Evolutionary conservation across 2,888 invertebrate genomes (phyloP), one percentile per base, ranked within the genome.

Genomic region (Chrysolina americana): DNA sequence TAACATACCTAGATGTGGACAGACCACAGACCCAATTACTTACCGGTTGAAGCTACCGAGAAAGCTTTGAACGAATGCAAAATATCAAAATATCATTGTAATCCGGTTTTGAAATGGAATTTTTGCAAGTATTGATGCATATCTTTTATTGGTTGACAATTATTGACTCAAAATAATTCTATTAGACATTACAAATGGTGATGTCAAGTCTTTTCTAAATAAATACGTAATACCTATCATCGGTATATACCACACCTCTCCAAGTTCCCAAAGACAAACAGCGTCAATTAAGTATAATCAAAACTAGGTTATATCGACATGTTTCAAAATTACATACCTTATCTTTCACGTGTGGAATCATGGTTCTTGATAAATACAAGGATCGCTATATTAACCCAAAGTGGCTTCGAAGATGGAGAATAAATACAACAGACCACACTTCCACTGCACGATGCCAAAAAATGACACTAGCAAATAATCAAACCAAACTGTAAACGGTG

Each of bases 271-370:
- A 53, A 59, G n/a, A 28, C n/a, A 36, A 9, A n/a, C 21, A 10
- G 9, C 13, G 15, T 59, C 36, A 2, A n/a, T 59, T 13, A 59
- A n/a, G n/a, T n/a, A n/a, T 28, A 59, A 28, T 59, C 13, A 10
- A 53, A 53, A 53, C 19, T 19, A 53, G 21, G 17, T 19, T 59
- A 28, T 1, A 36, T 47, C n/a, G 47, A n/a, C 3, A 41, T 56
- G 17, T 50, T 50, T 13, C 8, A 44, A 23, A n/a, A 41, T 13
- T 13, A 81, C 82, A 76, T 77, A 85, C 85, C 78, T 86, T 84
- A 84, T 90, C 90, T 82, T 90, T 90, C 86, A 91, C 90, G 89
- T 91, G 90, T 86, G 90, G 90, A 76, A 90, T 87, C 86, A 85
- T 85, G 80, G 81, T 84, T 71, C 53, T 41, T 59, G 6, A 23